Evolutionary conservation across 2,797 vertebrate species (phyloP).

Genomic region (Coracias cyanogaster): DNA sequence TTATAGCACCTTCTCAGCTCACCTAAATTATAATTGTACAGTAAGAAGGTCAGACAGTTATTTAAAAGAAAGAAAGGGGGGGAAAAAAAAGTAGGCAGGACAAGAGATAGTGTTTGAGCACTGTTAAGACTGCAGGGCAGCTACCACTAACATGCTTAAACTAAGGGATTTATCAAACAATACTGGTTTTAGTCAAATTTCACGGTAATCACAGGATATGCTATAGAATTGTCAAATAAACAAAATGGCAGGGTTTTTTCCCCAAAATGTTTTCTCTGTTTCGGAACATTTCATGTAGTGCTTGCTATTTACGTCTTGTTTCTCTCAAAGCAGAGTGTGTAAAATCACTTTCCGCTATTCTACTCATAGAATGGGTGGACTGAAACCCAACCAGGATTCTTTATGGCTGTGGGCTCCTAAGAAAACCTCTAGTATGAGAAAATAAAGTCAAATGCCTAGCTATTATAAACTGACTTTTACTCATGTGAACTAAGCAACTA

Average conservation of each 20-base stretch:
- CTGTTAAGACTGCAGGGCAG: not conserved
- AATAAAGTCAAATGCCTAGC: constrained; percentile 17
- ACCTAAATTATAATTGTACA: not conserved
- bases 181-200: not conserved
- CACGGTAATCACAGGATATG: not conserved
- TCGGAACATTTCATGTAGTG: not conserved
- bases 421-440: constrained; percentile 14
- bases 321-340: not conserved
- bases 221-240: not conserved
- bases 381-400: not conserved
- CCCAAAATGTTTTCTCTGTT: not conserved
- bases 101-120: not conserved
- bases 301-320: not conserved
- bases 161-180: not conserved
- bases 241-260: not conserved
- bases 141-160: not conserved
- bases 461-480: constrained; percentile 34
- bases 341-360: not conserved
- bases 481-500: constrained; percentile 40
- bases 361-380: not conserved
- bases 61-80: not conserved
- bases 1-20: not conserved
- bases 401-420: not conserved
- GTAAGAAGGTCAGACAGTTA: not conserved
- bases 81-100: not conserved